Conservation (phyloP, 2,888 invertebrate genomes). For the Ashinkailepas kermadecensis region DNA sequence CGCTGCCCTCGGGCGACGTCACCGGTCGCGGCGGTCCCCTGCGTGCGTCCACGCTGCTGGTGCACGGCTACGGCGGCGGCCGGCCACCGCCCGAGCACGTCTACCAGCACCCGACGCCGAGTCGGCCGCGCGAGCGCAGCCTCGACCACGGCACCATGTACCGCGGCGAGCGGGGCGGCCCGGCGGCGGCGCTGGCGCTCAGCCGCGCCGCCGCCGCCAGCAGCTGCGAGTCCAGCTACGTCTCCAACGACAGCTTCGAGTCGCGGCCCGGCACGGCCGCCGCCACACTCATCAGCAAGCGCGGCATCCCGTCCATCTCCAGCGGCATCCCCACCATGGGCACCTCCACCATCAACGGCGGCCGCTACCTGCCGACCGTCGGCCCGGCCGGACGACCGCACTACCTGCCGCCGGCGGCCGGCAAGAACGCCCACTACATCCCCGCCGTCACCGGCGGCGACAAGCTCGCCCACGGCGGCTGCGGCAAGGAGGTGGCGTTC, state of each 20-base stretch:
- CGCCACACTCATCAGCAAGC: background rate
- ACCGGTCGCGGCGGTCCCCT: background rate
- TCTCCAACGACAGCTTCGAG: conserved; percentile 18
- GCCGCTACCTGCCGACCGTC: background rate
- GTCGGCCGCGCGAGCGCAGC: conserved; percentile 5
- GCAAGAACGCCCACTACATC: background rate
- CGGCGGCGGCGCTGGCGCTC: background rate
- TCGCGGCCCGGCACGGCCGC: background rate
- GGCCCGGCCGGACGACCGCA: background rate
- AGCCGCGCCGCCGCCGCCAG: no score
- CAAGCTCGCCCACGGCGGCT: background rate
- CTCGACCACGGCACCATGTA: conserved; percentile 4
- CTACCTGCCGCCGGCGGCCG: background rate
- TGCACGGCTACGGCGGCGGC: background rate
- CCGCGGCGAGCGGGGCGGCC: background rate
- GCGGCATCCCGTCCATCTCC: conserved; percentile 20
- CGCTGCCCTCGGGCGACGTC: background rate
- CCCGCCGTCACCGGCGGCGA: background rate
- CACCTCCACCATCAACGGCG: conserved; percentile 16
- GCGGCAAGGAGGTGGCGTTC: conserved; percentile 12
- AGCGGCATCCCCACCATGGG: conserved; percentile 20
- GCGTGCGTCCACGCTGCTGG: background rate
- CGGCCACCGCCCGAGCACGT: conserved; percentile 7
- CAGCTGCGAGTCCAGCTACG: conserved; percentile 14
- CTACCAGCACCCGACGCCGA: background rate